phyloP scores from a whole-genome alignment of 2,113 vertebrate genomes.

The Ictalurus punctatus region DNA sequence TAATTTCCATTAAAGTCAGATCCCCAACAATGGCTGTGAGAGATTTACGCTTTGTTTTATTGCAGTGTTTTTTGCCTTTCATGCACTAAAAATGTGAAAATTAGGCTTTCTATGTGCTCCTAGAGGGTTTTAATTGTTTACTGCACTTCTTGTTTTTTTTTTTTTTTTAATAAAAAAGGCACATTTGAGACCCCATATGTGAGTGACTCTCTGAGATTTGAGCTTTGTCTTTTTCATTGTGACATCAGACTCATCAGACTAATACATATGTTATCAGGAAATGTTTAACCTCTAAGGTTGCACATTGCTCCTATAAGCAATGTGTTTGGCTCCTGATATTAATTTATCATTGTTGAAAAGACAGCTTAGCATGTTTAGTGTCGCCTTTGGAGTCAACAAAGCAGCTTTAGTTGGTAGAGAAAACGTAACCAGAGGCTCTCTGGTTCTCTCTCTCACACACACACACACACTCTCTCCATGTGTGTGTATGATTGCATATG shows the following conservation, averaged over 20 bases:
- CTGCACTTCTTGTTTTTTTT: neutral
- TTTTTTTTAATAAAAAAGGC: constrained; percentile 1
- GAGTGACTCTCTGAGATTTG: neutral
- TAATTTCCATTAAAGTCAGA: constrained; percentile 46
- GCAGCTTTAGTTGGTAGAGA: constrained; percentile 42
- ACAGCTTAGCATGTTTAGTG: constrained; percentile 21
- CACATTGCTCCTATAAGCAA: neutral
- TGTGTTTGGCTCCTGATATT: constrained; percentile 30
- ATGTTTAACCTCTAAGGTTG: neutral
- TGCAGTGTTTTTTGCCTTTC: neutral
- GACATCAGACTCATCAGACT: neutral
- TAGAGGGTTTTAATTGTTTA: neutral
- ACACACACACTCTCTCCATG: neutral
- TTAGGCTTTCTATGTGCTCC: neutral
- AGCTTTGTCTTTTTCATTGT: neutral
- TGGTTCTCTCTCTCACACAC: neutral
- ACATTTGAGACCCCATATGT: constrained; percentile 17
- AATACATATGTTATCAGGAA: constrained; percentile 22
- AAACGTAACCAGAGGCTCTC: neutral
- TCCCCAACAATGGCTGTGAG: constrained; percentile 25
- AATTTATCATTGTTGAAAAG: constrained; percentile 41
- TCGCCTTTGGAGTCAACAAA: constrained; percentile 49
- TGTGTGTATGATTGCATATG: neutral
- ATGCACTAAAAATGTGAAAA: neutral
- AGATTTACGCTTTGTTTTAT: neutral